Evolutionary conservation across 2,888 invertebrate genomes (phyloP).

Genomic region (Lithophane semibrunnea): DNA sequence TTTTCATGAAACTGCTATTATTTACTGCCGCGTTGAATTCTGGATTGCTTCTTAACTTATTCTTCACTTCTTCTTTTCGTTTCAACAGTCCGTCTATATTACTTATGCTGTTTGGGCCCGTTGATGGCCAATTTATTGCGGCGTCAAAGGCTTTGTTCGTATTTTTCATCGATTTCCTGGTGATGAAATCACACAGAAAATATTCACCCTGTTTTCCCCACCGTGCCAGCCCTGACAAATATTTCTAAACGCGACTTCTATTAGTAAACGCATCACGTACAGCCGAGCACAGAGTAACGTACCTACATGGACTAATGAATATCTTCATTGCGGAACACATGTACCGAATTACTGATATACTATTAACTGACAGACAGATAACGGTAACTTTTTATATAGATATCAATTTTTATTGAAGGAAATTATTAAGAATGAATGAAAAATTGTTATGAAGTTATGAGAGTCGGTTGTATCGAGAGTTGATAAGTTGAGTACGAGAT

Average conservation of each 20-base stretch:
- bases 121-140: too few species aligned
- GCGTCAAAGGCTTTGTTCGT: too few species aligned
- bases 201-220: background rate
- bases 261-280: constrained; percentile 55
- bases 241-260: constrained; percentile 19
- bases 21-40: too few species aligned
- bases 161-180: background rate
- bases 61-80: too few species aligned
- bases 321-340: constrained; percentile 63
- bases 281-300: constrained; percentile 30
- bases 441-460: constrained; percentile 27
- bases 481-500: background rate
- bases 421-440: constrained; percentile 39
- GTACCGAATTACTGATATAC: constrained; percentile 57
- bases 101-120: too few species aligned
- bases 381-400: constrained; percentile 44
- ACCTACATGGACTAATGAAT: constrained; percentile 64
- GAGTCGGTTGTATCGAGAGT: background rate
- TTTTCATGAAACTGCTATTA: too few species aligned
- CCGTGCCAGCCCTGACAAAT: constrained; percentile 45
- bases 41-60: too few species aligned
- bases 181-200: background rate
- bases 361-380: constrained; percentile 13
- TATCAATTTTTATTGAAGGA: constrained; percentile 49
- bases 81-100: too few species aligned